Evolutionary conservation across 2,888 invertebrate genomes (phyloP), one percentile per base, ranked within the genome.

Genomic region (Rhamphomyia laevipes): DNA sequence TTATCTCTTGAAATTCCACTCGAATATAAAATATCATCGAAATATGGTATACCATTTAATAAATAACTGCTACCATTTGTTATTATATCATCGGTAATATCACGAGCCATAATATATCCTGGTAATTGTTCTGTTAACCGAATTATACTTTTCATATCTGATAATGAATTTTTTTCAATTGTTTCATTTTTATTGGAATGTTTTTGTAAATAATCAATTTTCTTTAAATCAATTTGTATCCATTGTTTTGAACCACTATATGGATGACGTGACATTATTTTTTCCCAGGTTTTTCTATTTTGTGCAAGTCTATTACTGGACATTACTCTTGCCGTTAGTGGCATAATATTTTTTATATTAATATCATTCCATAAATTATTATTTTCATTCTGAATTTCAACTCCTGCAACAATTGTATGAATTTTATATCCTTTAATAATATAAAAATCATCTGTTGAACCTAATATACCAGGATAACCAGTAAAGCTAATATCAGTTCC

Each of bases 171-270:
- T 2, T 49, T 49, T 2, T 43, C 18, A 15, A 37, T 56, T 3
- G 61, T 60, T 53, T 65, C 65, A 30, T 61, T 59, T 13, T 59
- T 30, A 37, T 16, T 45, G 47, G 45, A 49, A 47, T 43, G 41
- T 38, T 33, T 12, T 35, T 51, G 45, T 17, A 38, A 33, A 17
- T 9, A 15, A 41, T 51, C 50, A 33, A 69, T 54, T 51, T 74
- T 74, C 45, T 78, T 79, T 61, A 82, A 82, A 65, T 90, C 86
- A 0, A 89, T 76, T 6, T 86, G 74, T 58, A 90, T 77, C 92
- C 92, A 94, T 64, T 93, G 90, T 62, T 89, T 88, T 65, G 84
- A 84, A 51, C 86, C 86, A 41, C 88, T 88, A 15, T 84, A 85
- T 31, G 87, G 86, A 72, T 88, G 81, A 9, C 72, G 70, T 0